Conservation (phyloP, 2,113 vertebrate species). For the Ailurus styani region DNA sequence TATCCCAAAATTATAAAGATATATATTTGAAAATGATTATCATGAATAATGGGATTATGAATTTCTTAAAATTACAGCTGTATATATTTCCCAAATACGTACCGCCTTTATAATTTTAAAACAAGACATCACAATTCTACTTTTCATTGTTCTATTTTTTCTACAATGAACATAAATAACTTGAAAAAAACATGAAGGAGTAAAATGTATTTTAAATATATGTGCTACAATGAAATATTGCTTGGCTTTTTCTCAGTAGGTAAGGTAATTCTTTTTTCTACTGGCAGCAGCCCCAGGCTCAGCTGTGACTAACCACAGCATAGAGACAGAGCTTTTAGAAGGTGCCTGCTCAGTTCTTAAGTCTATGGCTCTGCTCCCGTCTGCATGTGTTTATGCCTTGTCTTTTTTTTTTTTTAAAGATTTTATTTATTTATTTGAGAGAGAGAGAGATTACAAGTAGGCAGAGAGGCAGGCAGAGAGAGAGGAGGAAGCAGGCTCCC, state of each 20-base stretch:
- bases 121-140: neutral
- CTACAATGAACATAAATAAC: constrained; percentile 4
- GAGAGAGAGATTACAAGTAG: no score
- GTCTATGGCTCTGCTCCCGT: neutral
- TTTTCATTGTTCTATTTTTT: constrained; percentile 22
- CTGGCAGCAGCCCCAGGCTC: neutral
- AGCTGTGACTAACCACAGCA: neutral
- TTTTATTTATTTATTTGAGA: no score
- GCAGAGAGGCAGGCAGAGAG: no score
- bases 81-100: neutral
- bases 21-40: neutral
- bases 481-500: no score
- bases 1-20: neutral
- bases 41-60: neutral
- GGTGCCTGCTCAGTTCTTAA: neutral
- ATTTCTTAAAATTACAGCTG: neutral
- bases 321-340: neutral
- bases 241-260: neutral
- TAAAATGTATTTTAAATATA: neutral
- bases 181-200: constrained; percentile 12
- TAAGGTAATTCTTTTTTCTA: neutral
- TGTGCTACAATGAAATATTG: neutral
- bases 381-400: neutral
- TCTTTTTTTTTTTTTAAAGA: constrained; percentile 24
- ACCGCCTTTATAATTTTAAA: constrained; percentile 23